These are phyloP conservation scores for Hanleya hanleyi DNA, from an alignment of 2,888 invertebrate genomes.

Conservation along the genomic window DNA sequence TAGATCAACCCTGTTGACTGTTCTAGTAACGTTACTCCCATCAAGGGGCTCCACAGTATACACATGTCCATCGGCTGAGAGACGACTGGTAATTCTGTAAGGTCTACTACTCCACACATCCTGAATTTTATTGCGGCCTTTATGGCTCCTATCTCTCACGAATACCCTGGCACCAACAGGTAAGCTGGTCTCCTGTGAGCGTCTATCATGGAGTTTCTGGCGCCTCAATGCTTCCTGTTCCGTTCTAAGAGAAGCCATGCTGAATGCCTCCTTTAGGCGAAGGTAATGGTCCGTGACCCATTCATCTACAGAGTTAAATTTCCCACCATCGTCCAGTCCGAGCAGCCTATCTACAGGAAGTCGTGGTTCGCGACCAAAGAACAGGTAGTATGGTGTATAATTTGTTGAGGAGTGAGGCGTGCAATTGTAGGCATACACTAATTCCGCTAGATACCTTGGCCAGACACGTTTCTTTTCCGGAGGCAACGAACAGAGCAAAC, in stretches of 20 bases:
- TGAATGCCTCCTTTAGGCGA: background rate
- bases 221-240: slow-evolving; percentile 14
- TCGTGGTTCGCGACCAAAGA: slow-evolving; percentile 16
- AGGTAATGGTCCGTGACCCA: slow-evolving; percentile 21
- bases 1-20: too few relatives aligned
- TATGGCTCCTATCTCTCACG: too few relatives aligned
- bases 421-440: slow-evolving; percentile 10
- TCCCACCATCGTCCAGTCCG: background rate
- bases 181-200: background rate
- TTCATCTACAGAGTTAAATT: background rate
- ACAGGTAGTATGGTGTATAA: slow-evolving; percentile 13
- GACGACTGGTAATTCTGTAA: too few relatives aligned
- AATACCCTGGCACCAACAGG: too few relatives aligned
- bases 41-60: too few relatives aligned
- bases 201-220: background rate
- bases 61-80: too few relatives aligned
- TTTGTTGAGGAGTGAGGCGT: slow-evolving; percentile 10
- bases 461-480: slow-evolving; percentile 11
- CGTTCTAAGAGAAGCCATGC: background rate
- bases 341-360: background rate
- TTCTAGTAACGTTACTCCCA: too few relatives aligned
- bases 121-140: background rate
- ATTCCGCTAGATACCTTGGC: background rate
- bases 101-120: background rate
- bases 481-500: background rate